A percentile compares a stretch with the other conserved stretches of the same genome.
Evolutionary conservation across 1,140 invertebrate genomes (phyloP).

Genomic region (Sinonovacula constricta): DNA sequence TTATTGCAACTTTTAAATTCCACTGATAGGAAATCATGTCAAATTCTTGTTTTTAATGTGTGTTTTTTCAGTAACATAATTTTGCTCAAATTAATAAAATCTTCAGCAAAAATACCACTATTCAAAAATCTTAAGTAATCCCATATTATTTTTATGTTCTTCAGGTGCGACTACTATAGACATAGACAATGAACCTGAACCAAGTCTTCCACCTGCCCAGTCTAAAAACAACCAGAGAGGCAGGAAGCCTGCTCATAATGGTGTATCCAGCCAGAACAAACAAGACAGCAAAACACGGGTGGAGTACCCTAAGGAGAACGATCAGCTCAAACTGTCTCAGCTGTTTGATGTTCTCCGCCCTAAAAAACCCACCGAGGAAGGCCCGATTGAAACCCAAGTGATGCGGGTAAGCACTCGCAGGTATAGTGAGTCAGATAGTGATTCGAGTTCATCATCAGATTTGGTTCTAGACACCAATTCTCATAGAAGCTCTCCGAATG

Average conservation of each 20-base stretch:
- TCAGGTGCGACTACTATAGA: conserved; percentile 38
- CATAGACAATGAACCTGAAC: conserved; percentile 20
- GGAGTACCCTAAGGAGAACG: conserved; percentile 34
- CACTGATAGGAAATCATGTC: too few species aligned
- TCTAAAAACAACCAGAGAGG: conserved; percentile 10
- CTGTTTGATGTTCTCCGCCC: conserved; percentile 39
- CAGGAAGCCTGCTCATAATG: conserved; percentile 32
- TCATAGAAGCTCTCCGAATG: conserved; percentile 33
- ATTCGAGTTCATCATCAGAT: conserved; percentile 51
- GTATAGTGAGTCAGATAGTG: conserved; percentile 51
- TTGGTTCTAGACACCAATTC: neutral
- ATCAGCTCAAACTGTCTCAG: conserved; percentile 38
- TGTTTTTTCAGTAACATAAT: too few species aligned
- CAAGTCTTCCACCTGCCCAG: neutral
- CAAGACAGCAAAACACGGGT: conserved; percentile 15
- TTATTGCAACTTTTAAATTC: too few species aligned
- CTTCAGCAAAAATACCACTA: too few species aligned
- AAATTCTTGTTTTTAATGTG: too few species aligned
- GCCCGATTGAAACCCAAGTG: conserved; percentile 21
- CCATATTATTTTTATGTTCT: conserved; percentile 4
- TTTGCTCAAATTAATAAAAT: too few species aligned
- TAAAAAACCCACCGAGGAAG: conserved; percentile 29
- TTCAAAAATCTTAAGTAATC: neutral
- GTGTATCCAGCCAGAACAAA: conserved; percentile 13
- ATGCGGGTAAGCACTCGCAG: conserved; percentile 22